phyloP scores from a whole-genome alignment of 2,113 vertebrate species.

The Podilymbus podiceps region DNA sequence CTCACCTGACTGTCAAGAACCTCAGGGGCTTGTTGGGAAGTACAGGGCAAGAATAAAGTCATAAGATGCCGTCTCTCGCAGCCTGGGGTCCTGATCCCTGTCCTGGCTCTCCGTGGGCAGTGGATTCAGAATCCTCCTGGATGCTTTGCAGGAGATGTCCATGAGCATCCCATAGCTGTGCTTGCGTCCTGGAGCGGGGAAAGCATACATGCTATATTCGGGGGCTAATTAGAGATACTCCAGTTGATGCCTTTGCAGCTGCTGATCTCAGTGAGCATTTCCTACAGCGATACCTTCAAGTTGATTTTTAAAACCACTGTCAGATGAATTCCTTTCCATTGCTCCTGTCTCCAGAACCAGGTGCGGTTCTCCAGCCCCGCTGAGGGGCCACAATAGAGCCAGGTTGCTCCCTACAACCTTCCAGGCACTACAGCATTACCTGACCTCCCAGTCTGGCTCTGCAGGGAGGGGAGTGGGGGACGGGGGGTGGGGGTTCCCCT shows the following conservation, averaged over 20 bases:
- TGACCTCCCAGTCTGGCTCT: neutral
- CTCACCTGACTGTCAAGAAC: neutral
- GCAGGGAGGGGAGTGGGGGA: neutral
- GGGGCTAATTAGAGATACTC: neutral
- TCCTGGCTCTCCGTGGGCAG: neutral
- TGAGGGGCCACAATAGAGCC: neutral
- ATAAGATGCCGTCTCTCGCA: neutral
- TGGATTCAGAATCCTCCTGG: neutral
- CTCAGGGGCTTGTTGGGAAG: neutral
- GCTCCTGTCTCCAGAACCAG: neutral
- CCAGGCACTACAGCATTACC: neutral
- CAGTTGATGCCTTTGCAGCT: neutral
- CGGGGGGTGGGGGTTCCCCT: neutral
- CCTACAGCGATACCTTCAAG: neutral
- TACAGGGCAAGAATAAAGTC: neutral
- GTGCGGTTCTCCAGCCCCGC: neutral
- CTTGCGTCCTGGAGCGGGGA: neutral
- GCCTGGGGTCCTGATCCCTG: neutral
- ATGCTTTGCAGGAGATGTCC: neutral
- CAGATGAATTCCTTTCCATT: neutral
- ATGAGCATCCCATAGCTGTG: neutral
- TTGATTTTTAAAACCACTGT: neutral
- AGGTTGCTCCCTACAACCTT: neutral
- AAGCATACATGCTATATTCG: neutral
- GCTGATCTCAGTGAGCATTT: accelerated